These are phyloP conservation scores for Oryzias curvinotus DNA, from an alignment of 2,113 vertebrate genomes.

Conservation along the genomic window DNA sequence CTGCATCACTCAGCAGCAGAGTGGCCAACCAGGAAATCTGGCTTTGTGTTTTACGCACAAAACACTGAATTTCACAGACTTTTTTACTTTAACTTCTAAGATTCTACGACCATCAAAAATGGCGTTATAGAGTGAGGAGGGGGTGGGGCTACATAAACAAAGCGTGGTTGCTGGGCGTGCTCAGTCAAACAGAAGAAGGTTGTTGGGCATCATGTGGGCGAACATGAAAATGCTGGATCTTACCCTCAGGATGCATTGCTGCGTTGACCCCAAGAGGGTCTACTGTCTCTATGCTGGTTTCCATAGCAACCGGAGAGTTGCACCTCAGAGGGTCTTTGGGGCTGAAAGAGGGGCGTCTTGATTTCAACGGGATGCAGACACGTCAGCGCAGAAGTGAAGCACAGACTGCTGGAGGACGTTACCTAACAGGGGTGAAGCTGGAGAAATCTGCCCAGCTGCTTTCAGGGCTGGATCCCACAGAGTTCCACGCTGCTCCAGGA, in stretches of 20 bases:
- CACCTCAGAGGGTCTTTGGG: constrained; percentile 91
- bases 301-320: constrained; percentile 97
- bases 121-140: too few species aligned
- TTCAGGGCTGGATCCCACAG: constrained; percentile 79
- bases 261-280: constrained; percentile 86
- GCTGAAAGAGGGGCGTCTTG: constrained; percentile 69
- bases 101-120: too few species aligned
- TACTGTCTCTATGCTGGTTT: constrained; percentile 88
- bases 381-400: background rate
- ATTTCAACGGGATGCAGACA: background rate
- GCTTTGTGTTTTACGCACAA: too few species aligned
- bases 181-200: background rate
- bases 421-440: constrained; percentile 89
- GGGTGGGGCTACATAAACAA: too few species aligned
- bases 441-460: constrained; percentile 93
- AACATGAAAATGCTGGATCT: constrained; percentile 36
- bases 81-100: too few species aligned
- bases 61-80: too few species aligned
- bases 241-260: constrained; percentile 83
- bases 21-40: too few species aligned
- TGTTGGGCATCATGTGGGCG: too few species aligned
- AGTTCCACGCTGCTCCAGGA: constrained; percentile 82
- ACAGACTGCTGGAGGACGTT: background rate
- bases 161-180: too few species aligned
- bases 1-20: too few species aligned